Evolutionary conservation across 1,140 invertebrate genomes (phyloP), one percentile per base, ranked within the genome.

Genomic region (Drosophila repleta): DNA sequence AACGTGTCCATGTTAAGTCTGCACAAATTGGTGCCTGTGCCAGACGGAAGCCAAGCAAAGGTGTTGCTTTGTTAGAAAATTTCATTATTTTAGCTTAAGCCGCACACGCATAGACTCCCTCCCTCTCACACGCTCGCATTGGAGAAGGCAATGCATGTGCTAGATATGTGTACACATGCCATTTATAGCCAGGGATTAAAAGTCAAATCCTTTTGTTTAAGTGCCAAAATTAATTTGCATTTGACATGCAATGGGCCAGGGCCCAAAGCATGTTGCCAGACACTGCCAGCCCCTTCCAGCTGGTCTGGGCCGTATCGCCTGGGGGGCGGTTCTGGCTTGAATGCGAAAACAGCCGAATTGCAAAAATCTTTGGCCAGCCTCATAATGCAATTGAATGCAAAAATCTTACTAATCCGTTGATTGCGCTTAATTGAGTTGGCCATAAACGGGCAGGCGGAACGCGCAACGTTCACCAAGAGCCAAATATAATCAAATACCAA

Each of bases 201-300:
- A 87, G 82, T 87, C 82, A 87, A 87, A 87, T 87, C 82, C 82
- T 87, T 87, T 87, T 87, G 82, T 87, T 87, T 88, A 87, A 87
- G 82, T 87, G 82, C 83, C 82, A 87, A 87, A 87, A 87, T 87
- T 87, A 87, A 87, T 87, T 87, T 87, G 80, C 83, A 82, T 87
- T 88, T 88, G 82, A 87, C 82, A 87, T 87, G 82, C 82, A 87
- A 87, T 78, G 81, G 77, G 80, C 76, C 63, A 84, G 55, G 41
- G 70, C 64, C 56, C 68, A 87, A 77, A 85, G 70, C 82, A 85
- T 87, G 77, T 71, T 77, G 65, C 81, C 71, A 76, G 79, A 76
- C 80, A 76, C 57, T 66, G 64, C 43, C 61, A 8, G n/a, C 39
- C 24, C 7, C 10, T n/a, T 49, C 37, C 11, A 53, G 8, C 39